Evolutionary conservation across 2,797 vertebrate genomes (phyloP).

Genomic region (Anguilla pacifica): DNA sequence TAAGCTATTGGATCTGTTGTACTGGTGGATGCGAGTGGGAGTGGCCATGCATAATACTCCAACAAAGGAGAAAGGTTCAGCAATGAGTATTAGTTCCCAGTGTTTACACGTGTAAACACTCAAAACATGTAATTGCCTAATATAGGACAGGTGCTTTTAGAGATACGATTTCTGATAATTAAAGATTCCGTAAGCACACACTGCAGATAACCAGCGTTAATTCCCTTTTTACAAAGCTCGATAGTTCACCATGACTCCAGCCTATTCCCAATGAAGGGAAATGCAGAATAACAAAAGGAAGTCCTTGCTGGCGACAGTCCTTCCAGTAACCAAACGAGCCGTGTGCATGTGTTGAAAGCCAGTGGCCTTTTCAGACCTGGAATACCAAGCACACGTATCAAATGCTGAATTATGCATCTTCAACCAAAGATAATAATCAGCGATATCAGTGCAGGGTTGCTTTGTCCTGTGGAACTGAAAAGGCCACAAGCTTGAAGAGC

Average conservation of each 20-base stretch:
- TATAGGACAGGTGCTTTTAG: background rate
- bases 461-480: constrained; percentile 33
- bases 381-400: constrained; percentile 44
- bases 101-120: background rate
- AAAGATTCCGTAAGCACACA: background rate
- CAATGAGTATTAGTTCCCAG: background rate
- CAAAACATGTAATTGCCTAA: background rate
- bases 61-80: background rate
- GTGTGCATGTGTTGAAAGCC: constrained; percentile 31
- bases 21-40: background rate
- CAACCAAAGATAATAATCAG: constrained; percentile 38
- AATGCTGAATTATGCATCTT: constrained; percentile 43
- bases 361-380: constrained; percentile 42
- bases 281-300: constrained; percentile 24
- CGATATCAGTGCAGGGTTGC: constrained; percentile 32
- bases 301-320: background rate
- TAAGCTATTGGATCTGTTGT: background rate
- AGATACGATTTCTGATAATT: constrained; percentile 1
- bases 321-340: background rate
- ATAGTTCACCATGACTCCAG: background rate
- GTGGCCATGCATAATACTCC: background rate
- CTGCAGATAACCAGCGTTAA: background rate
- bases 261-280: constrained; percentile 9
- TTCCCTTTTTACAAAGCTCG: background rate
- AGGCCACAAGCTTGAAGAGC: constrained; percentile 32